Percentiles rank a stretch among this genome's conserved stretches.
Conservation (phyloP, 2,113 vertebrate species). For the Ammodytes marinus region DNA sequence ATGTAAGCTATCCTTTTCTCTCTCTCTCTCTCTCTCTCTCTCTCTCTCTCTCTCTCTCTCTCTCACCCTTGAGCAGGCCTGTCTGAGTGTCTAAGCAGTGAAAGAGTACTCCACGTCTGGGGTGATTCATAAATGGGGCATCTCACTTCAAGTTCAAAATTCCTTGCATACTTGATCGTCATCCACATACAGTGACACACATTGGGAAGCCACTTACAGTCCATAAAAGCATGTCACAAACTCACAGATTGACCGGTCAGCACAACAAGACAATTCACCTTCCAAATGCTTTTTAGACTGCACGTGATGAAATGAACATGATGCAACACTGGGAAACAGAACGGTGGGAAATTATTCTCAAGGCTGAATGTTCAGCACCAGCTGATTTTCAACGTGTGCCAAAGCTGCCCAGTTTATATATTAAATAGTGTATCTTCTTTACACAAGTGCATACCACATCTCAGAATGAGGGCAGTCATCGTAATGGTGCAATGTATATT, state of each 20-base stretch:
- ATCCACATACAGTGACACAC: conserved; percentile 23
- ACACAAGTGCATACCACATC: conserved; percentile 18
- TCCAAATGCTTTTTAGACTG: not conserved
- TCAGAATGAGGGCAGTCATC: conserved; percentile 8
- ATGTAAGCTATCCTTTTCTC: conserved; percentile 65
- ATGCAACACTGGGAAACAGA: conserved; percentile 32
- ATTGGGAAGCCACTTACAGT: not conserved
- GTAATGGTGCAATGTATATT: conserved; percentile 1
- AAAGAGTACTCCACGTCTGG: conserved; percentile 40
- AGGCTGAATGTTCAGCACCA: conserved; percentile 1
- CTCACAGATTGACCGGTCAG: conserved; percentile 1
- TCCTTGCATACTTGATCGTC: conserved; percentile 27
- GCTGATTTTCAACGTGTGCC: conserved; percentile 28
- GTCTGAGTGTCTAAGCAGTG: conserved; percentile 33
- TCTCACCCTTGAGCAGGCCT: conserved; percentile 26
- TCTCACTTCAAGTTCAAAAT: conserved; percentile 46
- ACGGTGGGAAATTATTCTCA: conserved; percentile 20
- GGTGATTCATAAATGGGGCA: conserved; percentile 32
- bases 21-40: conserved; percentile 32
- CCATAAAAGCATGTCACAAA: not conserved
- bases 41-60: conserved; percentile 27
- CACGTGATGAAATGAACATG: conserved; percentile 18
- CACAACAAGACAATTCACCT: not conserved
- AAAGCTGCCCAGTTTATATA: conserved; percentile 6
- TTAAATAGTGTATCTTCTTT: conserved; percentile 14